Conservation (phyloP, 2,888 invertebrate species). For the Lymantria dispar region DNA sequence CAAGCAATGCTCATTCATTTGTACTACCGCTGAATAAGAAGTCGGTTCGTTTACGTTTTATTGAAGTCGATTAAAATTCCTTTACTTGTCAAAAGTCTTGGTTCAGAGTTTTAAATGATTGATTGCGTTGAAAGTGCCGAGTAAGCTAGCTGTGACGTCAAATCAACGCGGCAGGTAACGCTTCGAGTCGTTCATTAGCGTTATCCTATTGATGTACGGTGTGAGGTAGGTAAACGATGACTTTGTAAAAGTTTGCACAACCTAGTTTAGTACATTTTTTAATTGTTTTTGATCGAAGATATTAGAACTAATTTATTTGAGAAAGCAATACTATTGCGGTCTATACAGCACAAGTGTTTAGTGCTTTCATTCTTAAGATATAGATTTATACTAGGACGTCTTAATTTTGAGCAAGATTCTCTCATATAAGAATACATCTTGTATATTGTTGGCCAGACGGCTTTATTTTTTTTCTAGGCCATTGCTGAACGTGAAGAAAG, state of each 20-base stretch:
- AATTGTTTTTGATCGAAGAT: not conserved
- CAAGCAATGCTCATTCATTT: conserved; percentile 6
- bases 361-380: no score
- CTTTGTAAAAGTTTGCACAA: conserved; percentile 25
- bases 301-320: no score
- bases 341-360: no score
- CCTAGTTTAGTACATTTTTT: conserved; percentile 14
- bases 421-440: no score
- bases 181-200: conserved; percentile 49
- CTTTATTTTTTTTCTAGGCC: no score
- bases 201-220: conserved; percentile 36
- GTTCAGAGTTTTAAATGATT: conserved; percentile 47
- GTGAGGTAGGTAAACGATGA: conserved; percentile 46
- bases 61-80: conserved; percentile 45
- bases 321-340: no score
- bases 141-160: conserved; percentile 29
- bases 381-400: no score
- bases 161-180: conserved; percentile 29
- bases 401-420: no score
- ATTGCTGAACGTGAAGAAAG: no score
- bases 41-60: conserved; percentile 23
- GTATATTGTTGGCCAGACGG: no score
- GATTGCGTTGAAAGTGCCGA: conserved; percentile 51
- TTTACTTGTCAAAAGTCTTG: conserved; percentile 42
- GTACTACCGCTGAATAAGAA: conserved; percentile 20